Evolutionary conservation across 2,888 invertebrate genomes (phyloP).

Genomic region (Dryocosmus kuriphilus): DNA sequence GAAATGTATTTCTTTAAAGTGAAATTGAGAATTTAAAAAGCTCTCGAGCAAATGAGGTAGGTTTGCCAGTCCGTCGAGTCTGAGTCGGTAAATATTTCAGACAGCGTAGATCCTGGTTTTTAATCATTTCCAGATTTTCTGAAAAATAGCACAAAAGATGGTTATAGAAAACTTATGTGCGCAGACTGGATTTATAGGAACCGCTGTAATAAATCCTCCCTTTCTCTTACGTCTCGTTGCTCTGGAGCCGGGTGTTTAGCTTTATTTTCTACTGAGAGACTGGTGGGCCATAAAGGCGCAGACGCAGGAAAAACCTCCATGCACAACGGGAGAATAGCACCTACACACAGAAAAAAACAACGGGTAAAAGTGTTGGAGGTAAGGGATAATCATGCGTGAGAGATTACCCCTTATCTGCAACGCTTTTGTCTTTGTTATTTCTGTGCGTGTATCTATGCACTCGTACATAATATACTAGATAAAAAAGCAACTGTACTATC

Average conservation of each 20-base stretch:
- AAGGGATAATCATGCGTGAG: too few species aligned
- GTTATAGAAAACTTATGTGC: background rate
- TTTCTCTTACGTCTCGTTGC: conserved; percentile 32
- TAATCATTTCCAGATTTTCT: conserved; percentile 29
- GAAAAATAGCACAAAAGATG: conserved; percentile 35
- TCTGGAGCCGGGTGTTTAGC: conserved; percentile 21
- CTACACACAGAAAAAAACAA: too few species aligned
- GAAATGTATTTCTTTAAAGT: too few species aligned
- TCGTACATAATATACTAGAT: conserved; percentile 28
- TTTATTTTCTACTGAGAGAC: conserved; percentile 20
- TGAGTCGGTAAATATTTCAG: background rate
- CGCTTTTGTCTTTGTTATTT: too few species aligned
- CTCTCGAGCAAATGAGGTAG: conserved; percentile 11
- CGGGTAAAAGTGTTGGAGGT: too few species aligned
- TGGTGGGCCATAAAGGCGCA: conserved; percentile 25
- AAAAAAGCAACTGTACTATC: conserved; percentile 25
- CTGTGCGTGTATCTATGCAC: conserved; percentile 25
- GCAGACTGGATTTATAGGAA: conserved; percentile 21
- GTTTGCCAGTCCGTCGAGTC: background rate
- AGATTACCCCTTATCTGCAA: too few species aligned
- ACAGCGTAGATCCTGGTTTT: background rate
- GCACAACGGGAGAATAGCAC: conserved; percentile 23
- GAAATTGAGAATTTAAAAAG: background rate
- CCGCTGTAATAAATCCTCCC: conserved; percentile 23
- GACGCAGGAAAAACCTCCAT: conserved; percentile 26